Evolutionary conservation across 2,888 invertebrate genomes (phyloP).

Genomic region (Harpalus rufipes): DNA sequence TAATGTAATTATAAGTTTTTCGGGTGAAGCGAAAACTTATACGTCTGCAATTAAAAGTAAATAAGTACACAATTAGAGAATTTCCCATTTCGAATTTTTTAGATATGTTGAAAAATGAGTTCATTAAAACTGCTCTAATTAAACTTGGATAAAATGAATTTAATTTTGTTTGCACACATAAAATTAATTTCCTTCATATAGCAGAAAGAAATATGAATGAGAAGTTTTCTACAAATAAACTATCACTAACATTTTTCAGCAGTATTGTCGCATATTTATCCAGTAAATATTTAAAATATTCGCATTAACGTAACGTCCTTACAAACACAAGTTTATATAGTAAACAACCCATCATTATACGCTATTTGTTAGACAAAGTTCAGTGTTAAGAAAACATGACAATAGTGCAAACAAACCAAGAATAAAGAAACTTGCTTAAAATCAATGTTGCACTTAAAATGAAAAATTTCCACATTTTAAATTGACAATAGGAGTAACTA

Average conservation of each 20-base stretch:
- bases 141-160: slow-evolving; percentile 17
- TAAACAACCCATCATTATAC: neutral
- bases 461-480: neutral
- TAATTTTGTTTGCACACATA: slow-evolving; percentile 13
- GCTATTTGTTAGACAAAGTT: slow-evolving; percentile 14
- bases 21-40: neutral
- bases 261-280: neutral
- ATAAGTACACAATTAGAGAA: slow-evolving; percentile 8
- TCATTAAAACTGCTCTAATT: slow-evolving; percentile 20
- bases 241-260: neutral
- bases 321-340: neutral
- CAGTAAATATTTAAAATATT: neutral
- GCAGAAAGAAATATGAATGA: slow-evolving; percentile 17
- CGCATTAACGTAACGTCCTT: neutral
- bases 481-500: slow-evolving; percentile 15
- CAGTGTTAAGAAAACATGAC: slow-evolving; percentile 20
- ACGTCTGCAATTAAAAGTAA: slow-evolving; percentile 5
- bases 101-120: slow-evolving; percentile 8
- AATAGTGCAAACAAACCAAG: neutral
- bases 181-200: slow-evolving; percentile 20
- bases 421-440: slow-evolving; percentile 33
- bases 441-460: slow-evolving; percentile 23
- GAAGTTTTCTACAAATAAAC: neutral
- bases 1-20: neutral
- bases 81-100: neutral